Evolutionary conservation across 2,797 vertebrate genomes (phyloP), one percentile per base, ranked within the genome.

Genomic region (Thalassophryne amazonica): DNA sequence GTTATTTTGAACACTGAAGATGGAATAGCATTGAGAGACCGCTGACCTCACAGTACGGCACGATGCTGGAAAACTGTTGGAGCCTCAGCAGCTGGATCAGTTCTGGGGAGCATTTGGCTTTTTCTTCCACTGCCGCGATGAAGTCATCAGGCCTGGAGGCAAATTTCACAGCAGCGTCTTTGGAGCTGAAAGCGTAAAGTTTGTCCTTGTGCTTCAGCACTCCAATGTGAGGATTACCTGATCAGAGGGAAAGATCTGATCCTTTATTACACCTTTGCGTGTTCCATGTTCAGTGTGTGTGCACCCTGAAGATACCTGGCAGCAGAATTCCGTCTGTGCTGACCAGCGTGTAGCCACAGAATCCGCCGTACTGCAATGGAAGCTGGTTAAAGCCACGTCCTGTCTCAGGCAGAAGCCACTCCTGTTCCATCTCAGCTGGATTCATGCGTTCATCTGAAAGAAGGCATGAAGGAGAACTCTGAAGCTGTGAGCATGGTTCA

Each of bases 361-460:
- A 87, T 36, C 94, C 91, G 12, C 76, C 90, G 58, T 91, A 97
- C 69, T 98, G 92, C 59, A 97, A 81, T 4, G 75, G 35, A 43
- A 96, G 69, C 12, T 89, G 73, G 11, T 86, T 77, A 61, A 91
- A 91, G 68, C 84, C 71, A 34, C 70, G 58, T 4, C 79, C 81
- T 19, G 76, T 91, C 77, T 93, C 92, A 71, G 93, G 93, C 46
- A 94, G 91, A 73, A 95, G 71, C 95, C 96, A 99, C n/a, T 96
- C 91, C 13, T 80, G 83, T 16, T 68, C 66, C 53, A 91, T 88
- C 74, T 93, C 85, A 8, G 32, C 56, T 24, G 65, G 65, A 63
- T 84, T 65, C 5, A 97, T 76, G 31, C 43, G 84, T 13, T 86
- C 81, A 45, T 60, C 96, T 98, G 76, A 11, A 60, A 42, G 4